Percentiles rank a stretch among this genome's conserved stretches.
These are phyloP conservation scores for Eustalomyia histrio DNA, from an alignment of 2,888 invertebrate genomes.

Conservation along the genomic window DNA sequence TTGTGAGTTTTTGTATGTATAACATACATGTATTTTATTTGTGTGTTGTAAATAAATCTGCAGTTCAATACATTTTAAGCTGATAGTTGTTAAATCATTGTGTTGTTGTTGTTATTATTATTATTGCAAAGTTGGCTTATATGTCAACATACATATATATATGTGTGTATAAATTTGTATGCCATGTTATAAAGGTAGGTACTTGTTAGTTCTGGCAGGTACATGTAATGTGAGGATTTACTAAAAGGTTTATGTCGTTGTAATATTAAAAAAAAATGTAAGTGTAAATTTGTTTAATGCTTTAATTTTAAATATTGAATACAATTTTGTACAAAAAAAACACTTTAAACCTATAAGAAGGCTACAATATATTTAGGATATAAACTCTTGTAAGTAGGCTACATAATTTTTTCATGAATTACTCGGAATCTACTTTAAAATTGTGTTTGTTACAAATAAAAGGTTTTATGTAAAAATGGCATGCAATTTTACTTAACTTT, in stretches of 20 bases:
- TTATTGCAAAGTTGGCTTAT: conserved; percentile 4
- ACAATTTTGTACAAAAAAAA: background rate
- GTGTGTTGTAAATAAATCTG: background rate
- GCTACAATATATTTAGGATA: background rate
- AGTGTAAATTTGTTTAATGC: background rate
- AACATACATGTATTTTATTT: background rate
- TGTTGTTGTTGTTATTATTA: background rate
- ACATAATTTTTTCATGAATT: background rate
- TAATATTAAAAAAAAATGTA: background rate
- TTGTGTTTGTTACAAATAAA: too few relatives aligned
- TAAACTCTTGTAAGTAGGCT: background rate
- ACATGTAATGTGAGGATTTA: background rate
- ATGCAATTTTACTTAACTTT: too few relatives aligned
- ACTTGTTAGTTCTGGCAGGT: background rate
- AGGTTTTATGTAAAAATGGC: too few relatives aligned
- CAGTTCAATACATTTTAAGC: conserved; percentile 4
- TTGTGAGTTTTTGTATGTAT: background rate
- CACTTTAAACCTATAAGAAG: background rate
- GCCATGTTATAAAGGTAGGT: background rate
- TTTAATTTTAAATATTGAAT: background rate
- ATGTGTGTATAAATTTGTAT: background rate
- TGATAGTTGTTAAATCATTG: conserved; percentile 4
- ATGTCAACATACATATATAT: background rate
- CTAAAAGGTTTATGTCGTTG: background rate
- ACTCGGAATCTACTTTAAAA: too few relatives aligned